Evolutionary conservation across 2,113 vertebrate species (phyloP).

Genomic region (Peromyscus maniculatus): DNA sequence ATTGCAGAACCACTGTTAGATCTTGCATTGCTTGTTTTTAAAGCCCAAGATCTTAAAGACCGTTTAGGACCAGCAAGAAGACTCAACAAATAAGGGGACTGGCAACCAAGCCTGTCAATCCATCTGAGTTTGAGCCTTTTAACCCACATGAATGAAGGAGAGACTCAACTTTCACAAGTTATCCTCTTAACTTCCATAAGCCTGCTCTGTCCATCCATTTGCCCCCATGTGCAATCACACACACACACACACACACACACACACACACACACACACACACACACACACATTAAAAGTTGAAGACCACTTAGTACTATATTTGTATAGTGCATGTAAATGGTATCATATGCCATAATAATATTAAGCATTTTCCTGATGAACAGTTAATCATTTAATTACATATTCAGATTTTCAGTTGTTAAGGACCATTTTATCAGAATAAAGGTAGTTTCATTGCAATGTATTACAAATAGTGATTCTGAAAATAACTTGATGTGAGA

Average conservation of each 20-base stretch:
- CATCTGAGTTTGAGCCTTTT: background rate
- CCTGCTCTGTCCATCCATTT: background rate
- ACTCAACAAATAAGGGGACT: background rate
- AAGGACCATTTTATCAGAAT: background rate
- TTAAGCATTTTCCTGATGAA: background rate
- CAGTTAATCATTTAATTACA: background rate
- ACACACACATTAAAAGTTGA: background rate
- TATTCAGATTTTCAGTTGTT: constrained; percentile 17
- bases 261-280: background rate
- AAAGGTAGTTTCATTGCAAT: constrained; percentile 33
- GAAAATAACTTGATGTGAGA: constrained; percentile 15
- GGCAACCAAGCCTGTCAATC: background rate
- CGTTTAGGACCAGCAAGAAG: background rate
- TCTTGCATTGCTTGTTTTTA: background rate
- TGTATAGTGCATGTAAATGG: background rate
- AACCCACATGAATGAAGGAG: background rate
- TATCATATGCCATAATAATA: background rate
- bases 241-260: background rate
- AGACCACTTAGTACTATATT: background rate
- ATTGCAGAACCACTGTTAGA: background rate
- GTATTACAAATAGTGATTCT: constrained; percentile 30
- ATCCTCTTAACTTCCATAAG: background rate
- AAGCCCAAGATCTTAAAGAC: background rate
- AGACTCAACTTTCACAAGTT: background rate
- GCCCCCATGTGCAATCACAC: background rate